Base-by-base conservation (phyloP, 2,113 vertebrate genomes). In the Sylvilagus bachmani region DNA sequence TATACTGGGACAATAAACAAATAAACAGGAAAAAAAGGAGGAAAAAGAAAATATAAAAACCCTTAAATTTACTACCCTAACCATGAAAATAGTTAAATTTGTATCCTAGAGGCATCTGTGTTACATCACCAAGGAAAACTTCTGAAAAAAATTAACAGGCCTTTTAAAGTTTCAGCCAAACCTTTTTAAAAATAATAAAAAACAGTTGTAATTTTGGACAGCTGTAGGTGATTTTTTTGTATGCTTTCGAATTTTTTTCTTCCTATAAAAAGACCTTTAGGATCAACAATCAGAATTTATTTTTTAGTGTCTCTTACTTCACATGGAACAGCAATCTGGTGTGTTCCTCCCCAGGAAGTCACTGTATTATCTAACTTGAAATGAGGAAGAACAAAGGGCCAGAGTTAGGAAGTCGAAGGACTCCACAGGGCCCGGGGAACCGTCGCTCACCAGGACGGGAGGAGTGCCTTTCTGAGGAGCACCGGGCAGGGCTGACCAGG, bases 151-250 rank as follows among this genome's bases (percentile, higher is more conserved):
- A 89, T 67, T 66, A 94, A 92, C 19, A 87, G 13, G 67, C 10
- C 67, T 87, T 93, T 93, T 85, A 86, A 94, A 85, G 64, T 92
- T 96, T 95, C 67, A 92, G 85, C 66, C 64, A 75, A 85, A 66
- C 12, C 29, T 78, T 91, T 90, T 8, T 70, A 86, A 86, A 83
- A 94, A 78, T 89, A 86, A 74, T 36, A 77, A 86, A 81, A 62
- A 90, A 69, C 25, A 87, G 86, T 58, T 31, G 1, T 74, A 88
- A 78, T 80, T 79, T 80, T 89, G 55, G 66, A 86, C 36, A 77
- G 69, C 67, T 93, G 66, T 73, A 87, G 70, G 75, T 91, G 66
- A 67, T 81, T 55, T 90, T 64, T 84, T 62, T 25, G 27, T 90
- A 53, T n/a, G 53, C 44, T 95, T 96, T 29, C 80, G 22, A 87